These are phyloP conservation scores for Corythoichthys haematopterus DNA, from an alignment of 2,113 vertebrate genomes.

Conservation along the genomic window DNA sequence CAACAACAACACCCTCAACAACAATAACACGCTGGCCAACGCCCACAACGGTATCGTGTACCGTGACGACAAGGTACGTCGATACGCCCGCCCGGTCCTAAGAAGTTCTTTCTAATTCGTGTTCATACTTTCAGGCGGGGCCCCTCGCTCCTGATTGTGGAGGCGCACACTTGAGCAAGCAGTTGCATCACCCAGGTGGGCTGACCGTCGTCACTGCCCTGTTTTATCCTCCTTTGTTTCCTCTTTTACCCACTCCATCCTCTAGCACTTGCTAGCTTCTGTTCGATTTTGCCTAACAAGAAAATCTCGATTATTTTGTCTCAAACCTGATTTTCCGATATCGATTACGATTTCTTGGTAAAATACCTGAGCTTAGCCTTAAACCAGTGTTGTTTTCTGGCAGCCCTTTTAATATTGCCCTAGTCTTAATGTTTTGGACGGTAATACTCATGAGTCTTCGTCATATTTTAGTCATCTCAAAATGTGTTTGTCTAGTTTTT, in stretches of 20 bases:
- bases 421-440: no score
- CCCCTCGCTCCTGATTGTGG: slow-evolving; percentile 69
- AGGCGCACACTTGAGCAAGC: slow-evolving; percentile 60
- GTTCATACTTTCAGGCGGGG: slow-evolving; percentile 60
- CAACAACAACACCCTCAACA: slow-evolving; percentile 29
- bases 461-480: no score
- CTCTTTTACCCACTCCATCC: neutral
- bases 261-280: neutral
- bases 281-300: no score
- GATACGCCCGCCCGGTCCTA: neutral
- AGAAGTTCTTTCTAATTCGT: neutral
- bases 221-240: neutral
- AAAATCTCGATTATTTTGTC: no score
- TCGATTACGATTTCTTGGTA: no score
- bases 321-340: no score
- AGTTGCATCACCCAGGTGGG: slow-evolving; percentile 64
- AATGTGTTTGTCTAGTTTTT: no score
- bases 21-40: neutral
- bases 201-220: neutral
- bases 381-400: no score
- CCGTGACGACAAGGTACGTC: slow-evolving; percentile 51
- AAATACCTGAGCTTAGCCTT: no score
- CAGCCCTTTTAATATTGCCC: no score
- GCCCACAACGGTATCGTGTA: slow-evolving; percentile 58
- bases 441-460: no score